Conservation (phyloP, 1,140 invertebrate genomes). For the Liolophura sinensis region DNA sequence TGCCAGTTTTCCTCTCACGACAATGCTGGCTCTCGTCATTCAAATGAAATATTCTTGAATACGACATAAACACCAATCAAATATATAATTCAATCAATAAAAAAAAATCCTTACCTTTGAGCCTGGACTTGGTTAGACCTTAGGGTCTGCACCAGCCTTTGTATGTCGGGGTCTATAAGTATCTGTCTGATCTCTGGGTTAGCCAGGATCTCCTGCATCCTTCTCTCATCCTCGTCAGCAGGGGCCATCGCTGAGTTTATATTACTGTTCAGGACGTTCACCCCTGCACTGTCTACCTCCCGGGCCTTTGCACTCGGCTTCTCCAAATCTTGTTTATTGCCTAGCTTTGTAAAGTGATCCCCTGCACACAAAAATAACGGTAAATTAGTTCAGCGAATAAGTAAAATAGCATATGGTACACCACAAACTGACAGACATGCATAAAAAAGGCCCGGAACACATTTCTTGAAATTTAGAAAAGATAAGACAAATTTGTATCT, state of each 20-base stretch:
- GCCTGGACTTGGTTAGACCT: slow-evolving; percentile 36
- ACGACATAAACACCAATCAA: no score
- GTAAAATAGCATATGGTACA: not conserved
- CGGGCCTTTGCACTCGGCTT: not conserved
- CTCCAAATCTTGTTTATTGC: not conserved
- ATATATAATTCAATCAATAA: no score
- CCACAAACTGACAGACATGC: no score
- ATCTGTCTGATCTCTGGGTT: slow-evolving; percentile 33
- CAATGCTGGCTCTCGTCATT: no score
- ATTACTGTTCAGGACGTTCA: slow-evolving; percentile 15
- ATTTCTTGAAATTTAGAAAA: no score
- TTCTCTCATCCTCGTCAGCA: slow-evolving; percentile 25
- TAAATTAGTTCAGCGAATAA: not conserved
- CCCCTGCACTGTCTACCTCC: slow-evolving; percentile 5
- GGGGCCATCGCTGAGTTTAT: slow-evolving; percentile 9
- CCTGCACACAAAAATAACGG: slow-evolving; percentile 6
- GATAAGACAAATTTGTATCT: no score
- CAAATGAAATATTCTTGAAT: no score
- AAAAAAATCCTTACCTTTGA: slow-evolving; percentile 31
- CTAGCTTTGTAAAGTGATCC: slow-evolving; percentile 12
- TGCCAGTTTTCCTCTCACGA: no score
- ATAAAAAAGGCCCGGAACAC: no score
- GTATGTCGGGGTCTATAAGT: slow-evolving; percentile 40
- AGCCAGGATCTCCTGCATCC: slow-evolving; percentile 33
- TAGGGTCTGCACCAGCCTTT: slow-evolving; percentile 33